Percentiles rank a stretch among this genome's conserved stretches.
phyloP scores from a whole-genome alignment of 2,888 invertebrate species.

The Diachrysia chrysitis region DNA sequence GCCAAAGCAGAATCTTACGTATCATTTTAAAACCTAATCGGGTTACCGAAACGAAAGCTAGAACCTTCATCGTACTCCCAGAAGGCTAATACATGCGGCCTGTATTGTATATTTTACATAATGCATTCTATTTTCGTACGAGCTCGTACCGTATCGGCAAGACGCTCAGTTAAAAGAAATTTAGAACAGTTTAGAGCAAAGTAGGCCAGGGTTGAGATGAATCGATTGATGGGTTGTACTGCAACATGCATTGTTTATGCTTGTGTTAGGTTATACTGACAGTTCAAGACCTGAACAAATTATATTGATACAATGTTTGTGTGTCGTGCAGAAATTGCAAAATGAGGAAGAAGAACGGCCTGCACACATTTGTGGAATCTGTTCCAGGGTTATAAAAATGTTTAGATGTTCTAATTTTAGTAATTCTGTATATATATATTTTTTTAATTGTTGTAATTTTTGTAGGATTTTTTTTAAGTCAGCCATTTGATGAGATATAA shows the following conservation, averaged over 20 bases:
- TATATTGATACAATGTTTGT: background rate
- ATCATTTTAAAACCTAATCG: background rate
- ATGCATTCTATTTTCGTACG: slow-evolving; percentile 46
- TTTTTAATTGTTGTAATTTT: too few species aligned
- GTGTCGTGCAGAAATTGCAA: background rate
- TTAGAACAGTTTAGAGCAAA: slow-evolving; percentile 34
- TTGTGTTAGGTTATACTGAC: slow-evolving; percentile 4
- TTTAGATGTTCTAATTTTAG: too few species aligned
- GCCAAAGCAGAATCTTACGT: background rate
- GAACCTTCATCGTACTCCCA: background rate
- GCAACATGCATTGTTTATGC: slow-evolving; percentile 26
- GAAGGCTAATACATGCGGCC: slow-evolving; percentile 21
- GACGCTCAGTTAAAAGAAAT: slow-evolving; percentile 31
- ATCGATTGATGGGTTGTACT: slow-evolving; percentile 50
- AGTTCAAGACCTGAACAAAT: background rate
- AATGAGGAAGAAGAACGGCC: background rate
- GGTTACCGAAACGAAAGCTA: background rate
- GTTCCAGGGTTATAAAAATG: background rate
- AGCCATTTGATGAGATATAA: background rate
- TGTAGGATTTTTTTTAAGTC: background rate
- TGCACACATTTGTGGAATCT: background rate
- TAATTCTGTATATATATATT: too few species aligned
- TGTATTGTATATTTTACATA: slow-evolving; percentile 40
- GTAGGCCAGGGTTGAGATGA: slow-evolving; percentile 59
- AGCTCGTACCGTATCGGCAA: slow-evolving; percentile 26